A percentile compares a stretch with the other conserved stretches of the same genome.
These are phyloP conservation scores for Drosophila suboccidentalis DNA, from an alignment of 2,888 invertebrate species.

Conservation along the genomic window DNA sequence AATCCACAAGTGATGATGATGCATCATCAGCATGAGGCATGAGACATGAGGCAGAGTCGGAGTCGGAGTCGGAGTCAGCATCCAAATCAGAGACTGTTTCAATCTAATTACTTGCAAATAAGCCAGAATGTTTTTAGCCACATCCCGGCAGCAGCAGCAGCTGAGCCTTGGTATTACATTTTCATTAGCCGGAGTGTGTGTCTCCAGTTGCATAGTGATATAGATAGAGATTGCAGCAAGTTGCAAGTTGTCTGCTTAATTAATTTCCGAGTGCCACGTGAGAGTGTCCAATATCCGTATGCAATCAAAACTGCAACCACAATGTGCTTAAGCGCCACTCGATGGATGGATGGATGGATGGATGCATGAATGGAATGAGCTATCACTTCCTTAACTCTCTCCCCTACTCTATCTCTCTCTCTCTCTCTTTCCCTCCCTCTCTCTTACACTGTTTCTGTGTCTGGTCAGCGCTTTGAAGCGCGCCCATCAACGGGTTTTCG, in stretches of 20 bases:
- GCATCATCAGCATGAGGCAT: conserved; percentile 19
- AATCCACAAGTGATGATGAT: conserved; percentile 57
- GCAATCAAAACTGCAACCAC: conserved; percentile 71
- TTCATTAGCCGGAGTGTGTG: conserved; percentile 69
- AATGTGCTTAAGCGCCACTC: conserved; percentile 65
- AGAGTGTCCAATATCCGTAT: conserved; percentile 81
- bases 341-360: conserved; percentile 8
- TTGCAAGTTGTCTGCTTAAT: conserved; percentile 67
- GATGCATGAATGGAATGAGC: conserved; percentile 12
- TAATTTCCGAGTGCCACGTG: conserved; percentile 79
- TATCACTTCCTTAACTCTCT: conserved; percentile 50
- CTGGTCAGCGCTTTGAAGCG: conserved; percentile 67
- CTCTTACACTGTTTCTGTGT: conserved; percentile 11
- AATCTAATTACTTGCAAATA: conserved; percentile 74
- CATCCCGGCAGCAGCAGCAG: conserved; percentile 1
- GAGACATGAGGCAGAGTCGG: background rate
- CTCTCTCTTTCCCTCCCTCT: conserved; percentile 26
- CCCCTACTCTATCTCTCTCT: background rate
- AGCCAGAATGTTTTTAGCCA: conserved; percentile 44
- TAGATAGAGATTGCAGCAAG: conserved; percentile 7
- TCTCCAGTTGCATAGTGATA: conserved; percentile 23
- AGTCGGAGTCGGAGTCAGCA: conserved; percentile 4
- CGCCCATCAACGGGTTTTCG: conserved; percentile 79
- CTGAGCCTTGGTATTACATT: conserved; percentile 62
- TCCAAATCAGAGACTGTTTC: conserved; percentile 40